These are phyloP conservation scores for Nothobranchius furzeri DNA, from an alignment of 2,113 vertebrate species.

Conservation along the genomic window DNA sequence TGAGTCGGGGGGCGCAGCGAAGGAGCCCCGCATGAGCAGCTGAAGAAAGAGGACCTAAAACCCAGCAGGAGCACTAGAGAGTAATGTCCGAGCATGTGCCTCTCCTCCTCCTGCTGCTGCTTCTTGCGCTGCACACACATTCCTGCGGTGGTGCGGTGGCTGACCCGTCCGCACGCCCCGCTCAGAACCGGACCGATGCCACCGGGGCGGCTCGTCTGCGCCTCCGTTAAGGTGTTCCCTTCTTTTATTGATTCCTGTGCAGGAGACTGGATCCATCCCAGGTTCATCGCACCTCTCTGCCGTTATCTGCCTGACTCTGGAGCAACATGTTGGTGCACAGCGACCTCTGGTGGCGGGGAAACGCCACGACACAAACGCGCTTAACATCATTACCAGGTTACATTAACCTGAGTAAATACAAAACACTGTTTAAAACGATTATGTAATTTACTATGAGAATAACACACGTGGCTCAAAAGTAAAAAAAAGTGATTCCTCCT, in stretches of 20 bases:
- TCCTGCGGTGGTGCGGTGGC: constrained; percentile 47
- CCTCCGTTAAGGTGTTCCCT: constrained; percentile 63
- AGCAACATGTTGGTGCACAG: constrained; percentile 43
- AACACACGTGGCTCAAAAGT: too few relatives aligned
- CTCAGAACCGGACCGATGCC: constrained; percentile 5
- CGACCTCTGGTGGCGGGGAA: constrained; percentile 55
- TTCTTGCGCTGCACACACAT: constrained; percentile 45
- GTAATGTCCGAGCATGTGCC: constrained; percentile 47
- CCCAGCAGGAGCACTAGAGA: constrained; percentile 16
- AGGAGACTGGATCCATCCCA: constrained; percentile 46
- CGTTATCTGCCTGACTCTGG: constrained; percentile 32
- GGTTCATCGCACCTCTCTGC: constrained; percentile 63
- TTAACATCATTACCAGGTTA: too few relatives aligned
- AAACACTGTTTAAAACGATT: too few relatives aligned
- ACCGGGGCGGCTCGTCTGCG: constrained; percentile 48
- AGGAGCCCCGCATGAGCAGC: constrained; percentile 35
- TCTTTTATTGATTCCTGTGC: constrained; percentile 52
- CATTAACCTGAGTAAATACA: too few relatives aligned
- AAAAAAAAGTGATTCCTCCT: too few relatives aligned
- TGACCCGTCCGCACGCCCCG: constrained; percentile 28
- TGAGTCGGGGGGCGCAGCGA: constrained; percentile 17
- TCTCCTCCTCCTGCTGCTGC: constrained; percentile 2
- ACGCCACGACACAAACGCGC: not conserved
- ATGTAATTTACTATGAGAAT: too few relatives aligned
- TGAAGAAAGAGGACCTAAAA: constrained; percentile 34